Base-by-base conservation (phyloP, 2,888 invertebrate genomes). In the Aspidiotus rigidus region DNA sequence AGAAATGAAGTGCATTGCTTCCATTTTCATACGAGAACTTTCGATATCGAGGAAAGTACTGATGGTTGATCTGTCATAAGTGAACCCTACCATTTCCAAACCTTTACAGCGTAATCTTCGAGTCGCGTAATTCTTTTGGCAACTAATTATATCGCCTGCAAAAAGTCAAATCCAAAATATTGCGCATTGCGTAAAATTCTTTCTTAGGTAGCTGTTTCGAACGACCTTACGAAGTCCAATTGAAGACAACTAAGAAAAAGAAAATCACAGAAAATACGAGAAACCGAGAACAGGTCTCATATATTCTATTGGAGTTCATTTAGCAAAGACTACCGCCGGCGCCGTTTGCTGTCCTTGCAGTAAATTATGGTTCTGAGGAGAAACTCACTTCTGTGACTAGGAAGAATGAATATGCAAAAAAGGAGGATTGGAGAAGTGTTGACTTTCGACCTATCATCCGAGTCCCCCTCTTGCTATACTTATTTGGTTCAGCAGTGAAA, bases 141-240 rank as follows among this genome's bases (percentile, higher is more conserved):
- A 69, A 3, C 56, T 69, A 10, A 69, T 40, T 44, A 63, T 56
- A n/a, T 69, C 69, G 17, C 69, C 69, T 69, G 16, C 39, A 28
- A 53, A 54, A 55, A 44, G 56, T 42, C 13, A 15, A 9, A 17
- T 16, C 15, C 16, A 11, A 11, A 17, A 11, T 17, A 11, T n/a
- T 57, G 13, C 2, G 57, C 16, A 11, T 5, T 15, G 3, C 2
- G 17, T 15, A 57, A 57, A n/a, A 44, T 44, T 15, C n/a, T 56
- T n/a, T 56, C n/a, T 56, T 56, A 15, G 57, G 15, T 11, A 2
- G 5, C 57, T 57, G 16, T 57, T 57, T 17, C 5, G 1, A 28
- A 28, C 28, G 28, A 28, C 1, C 1, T 28, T 28, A 28, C 28
- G 28, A 28, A 28, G 28, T 28, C 28, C 28, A 28, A 28, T 28